Base-by-base conservation (phyloP, 1,140 invertebrate species). In the Euwallacea similis region DNA sequence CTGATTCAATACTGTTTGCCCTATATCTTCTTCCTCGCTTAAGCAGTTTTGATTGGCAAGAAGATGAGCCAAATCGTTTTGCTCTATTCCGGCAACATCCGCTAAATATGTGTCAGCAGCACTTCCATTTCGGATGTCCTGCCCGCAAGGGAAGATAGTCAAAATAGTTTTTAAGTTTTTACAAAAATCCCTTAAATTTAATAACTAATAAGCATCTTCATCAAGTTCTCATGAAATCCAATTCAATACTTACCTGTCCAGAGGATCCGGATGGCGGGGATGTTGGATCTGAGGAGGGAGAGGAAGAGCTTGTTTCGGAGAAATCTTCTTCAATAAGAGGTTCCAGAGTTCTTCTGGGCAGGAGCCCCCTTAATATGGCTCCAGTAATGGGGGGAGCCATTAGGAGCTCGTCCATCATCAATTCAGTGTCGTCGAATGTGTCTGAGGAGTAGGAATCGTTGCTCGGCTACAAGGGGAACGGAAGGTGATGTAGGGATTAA, bases 391-490 rank as follows among this genome's bases (percentile, higher is more conserved):
- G 88, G 2, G 88, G 88, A 13, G 88, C 87, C 88, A 89, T 89
- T 16, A 89, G 79, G 10, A 89, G 83, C 75, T 89, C 88, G 72
- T 89, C 88, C 88, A 89, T 89, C 88, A 89, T 89, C 44, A 89
- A 79, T 75, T 89, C 88, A 0, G 88, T 89, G 72, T 89, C 88
- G 75, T 89, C 88, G 73, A 87, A 86, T 61, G 87, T 87, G 55
- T 87, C 87, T 42, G 88, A 86, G 2, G 87, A 89, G 56, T 87
- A 85, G 46, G 88, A 89, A 43, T 73, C 80, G 44, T 76, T 77
- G 59, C 79, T 80, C 7, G 79, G 62, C 69, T 71, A 53, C 42
- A 16, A 7, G 54, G 21, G 21, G 21, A 33, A 33, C 4, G 21
- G 21, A 33, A 33, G 4, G 4, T 33, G 21, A 33, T 33, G 4